Evolutionary conservation across 2,888 invertebrate species (phyloP), one percentile per base, ranked within the genome.

Genomic region (Hemaris fuciformis): DNA sequence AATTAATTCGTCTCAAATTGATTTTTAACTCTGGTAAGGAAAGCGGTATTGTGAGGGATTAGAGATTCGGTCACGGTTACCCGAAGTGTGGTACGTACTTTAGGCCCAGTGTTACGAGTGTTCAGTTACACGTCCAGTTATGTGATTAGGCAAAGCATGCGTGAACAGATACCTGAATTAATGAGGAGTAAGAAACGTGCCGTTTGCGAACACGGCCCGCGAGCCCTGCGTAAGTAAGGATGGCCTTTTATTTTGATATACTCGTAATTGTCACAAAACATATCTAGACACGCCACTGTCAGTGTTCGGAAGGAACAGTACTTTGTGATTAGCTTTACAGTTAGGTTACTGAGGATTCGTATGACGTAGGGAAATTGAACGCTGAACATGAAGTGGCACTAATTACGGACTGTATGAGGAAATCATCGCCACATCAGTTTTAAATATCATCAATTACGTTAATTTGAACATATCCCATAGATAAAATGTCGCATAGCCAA

Each of bases 101-200:
- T 84, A 87, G 88, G 91, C 88, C 89, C 90, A 89, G 83, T 81
- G 80, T 80, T 34, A n/a, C 80, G 85, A 88, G 88, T 89, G 88
- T 89, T 92, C 90, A 89, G 85, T 85, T 81, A 85, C 86, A 86
- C 91, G 91, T 91, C 91, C 91, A 91, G 82, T 81, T 83, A 80
- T 87, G 87, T 86, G 86, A 86, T 89, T 85, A 89, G 89, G 88
- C 88, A 89, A 87, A 88, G 85, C 83, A 87, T 86, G 88, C 85
- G 87, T 88, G 86, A 86, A 82, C 84, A 85, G 83, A 85, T 85
- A 87, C 85, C 84, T 85, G 84, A 85, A 77, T 70, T 59, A 75
- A 80, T 79, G 81, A 82, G 80, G 76, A 81, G 72, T 75, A 78
- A 75, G 64, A 66, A 69, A 62, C 64, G 67, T 66, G 67, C 70